Base-by-base conservation (phyloP, 2,888 invertebrate genomes). In the Heliconius erato region DNA sequence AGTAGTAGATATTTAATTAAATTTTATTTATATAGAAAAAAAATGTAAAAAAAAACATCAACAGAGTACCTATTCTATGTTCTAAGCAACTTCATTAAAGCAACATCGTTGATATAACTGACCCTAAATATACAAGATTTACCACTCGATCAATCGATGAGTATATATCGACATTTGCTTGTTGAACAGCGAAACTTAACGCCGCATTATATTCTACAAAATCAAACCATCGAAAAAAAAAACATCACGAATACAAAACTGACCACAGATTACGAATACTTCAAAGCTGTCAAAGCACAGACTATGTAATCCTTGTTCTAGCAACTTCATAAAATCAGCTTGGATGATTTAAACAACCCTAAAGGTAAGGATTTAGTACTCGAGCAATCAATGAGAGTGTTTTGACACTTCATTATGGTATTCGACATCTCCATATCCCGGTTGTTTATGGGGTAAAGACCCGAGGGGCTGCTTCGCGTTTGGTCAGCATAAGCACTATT, bases 391-490 rank as follows among this genome's bases (percentile, higher is more conserved):
- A 92, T 92, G 91, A 89, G 88, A 86, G 88, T 94, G 91, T 93
- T 94, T 94, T 94, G 94, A 95, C 95, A 91, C 94, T 94, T 92
- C 95, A 95, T 95, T 95, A 94, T 90, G 92, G 83, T 89, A 86
- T 86, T 90, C 90, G 95, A 95, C 95, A 93, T 94, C 95, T 95
- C 95, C 95, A 95, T 95, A 94, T 91, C 90, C 90, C 86, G 91
- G 90, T 88, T 94, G 93, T 95, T 95, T 95, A 95, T 94, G 92
- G 86, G 78, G 85, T 84, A 84, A 91, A 91, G 92, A 92, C 94
- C 94, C 89, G 84, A 86, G 87, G 92, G 93, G 86, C 40, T 85
- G 79, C 79, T 85, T 85, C 86, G 85, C 74, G 78, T 84, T 84
- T 82, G 77, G 72, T 65, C 40, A 32, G 68, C 49, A 16, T 72